These are phyloP conservation scores for Melanocharis versteri DNA, from an alignment of 2,113 vertebrate genomes.

Conservation along the genomic window DNA sequence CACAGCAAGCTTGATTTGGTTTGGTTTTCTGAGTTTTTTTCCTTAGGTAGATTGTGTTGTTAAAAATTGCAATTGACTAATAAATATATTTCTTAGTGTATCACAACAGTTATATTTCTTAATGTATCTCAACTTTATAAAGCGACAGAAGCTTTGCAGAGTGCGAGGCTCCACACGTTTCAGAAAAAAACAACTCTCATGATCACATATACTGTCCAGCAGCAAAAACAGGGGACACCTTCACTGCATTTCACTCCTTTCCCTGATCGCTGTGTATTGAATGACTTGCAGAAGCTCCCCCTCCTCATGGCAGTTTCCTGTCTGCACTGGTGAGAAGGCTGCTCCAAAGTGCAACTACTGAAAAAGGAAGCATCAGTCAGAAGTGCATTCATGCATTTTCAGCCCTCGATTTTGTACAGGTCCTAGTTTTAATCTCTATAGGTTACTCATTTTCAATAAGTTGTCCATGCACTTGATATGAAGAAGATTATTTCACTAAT, in stretches of 20 bases:
- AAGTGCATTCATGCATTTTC: neutral
- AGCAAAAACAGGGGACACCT: neutral
- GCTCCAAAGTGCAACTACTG: neutral
- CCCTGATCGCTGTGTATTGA: neutral
- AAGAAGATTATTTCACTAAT: neutral
- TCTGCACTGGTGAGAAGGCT: neutral
- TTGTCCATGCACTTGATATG: neutral
- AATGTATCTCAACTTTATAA: neutral
- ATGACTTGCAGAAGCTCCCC: neutral
- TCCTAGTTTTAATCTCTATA: neutral
- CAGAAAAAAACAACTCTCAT: neutral
- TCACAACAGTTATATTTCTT: neutral
- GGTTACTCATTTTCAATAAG: neutral
- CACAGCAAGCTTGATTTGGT: neutral
- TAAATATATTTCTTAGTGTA: neutral
- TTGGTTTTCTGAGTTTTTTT: neutral
- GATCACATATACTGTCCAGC: neutral
- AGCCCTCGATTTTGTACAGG: neutral
- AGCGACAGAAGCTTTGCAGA: neutral
- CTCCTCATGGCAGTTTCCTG: accelerated
- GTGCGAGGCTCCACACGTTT: neutral
- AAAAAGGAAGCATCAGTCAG: neutral
- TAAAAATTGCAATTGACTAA: neutral
- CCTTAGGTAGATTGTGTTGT: neutral
- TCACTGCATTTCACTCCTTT: neutral